phyloP scores from a whole-genome alignment of 2,797 vertebrate genomes.

The Yasuhikotakia modesta region DNA sequence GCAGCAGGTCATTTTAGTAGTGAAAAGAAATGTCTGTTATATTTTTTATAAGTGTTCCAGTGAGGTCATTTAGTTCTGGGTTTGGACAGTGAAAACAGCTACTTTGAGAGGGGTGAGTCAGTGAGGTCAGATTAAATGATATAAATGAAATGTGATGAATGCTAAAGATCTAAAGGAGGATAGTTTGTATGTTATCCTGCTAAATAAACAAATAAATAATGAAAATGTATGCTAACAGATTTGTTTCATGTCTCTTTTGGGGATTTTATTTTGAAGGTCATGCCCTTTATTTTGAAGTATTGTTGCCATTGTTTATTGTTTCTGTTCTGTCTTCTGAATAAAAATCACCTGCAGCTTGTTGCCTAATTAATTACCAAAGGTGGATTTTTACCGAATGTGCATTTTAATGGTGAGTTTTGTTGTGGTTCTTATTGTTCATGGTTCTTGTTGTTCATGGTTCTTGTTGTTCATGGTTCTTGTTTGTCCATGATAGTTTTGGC shows the following conservation, averaged over 20 bases:
- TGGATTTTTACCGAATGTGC: not conserved
- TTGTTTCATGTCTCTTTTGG: not conserved
- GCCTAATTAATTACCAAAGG: not conserved
- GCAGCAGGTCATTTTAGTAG: slow-evolving; percentile 13
- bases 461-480: not conserved
- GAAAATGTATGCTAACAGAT: not conserved
- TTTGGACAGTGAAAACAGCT: slow-evolving; percentile 10
- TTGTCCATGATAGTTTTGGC: no score
- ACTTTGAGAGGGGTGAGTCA: not conserved
- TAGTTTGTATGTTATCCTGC: not conserved
- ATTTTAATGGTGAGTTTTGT: not conserved
- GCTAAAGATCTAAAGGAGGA: not conserved
- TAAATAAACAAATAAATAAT: not conserved
- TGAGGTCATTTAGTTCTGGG: not conserved
- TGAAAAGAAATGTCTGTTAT: slow-evolving; percentile 8
- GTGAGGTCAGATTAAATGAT: not conserved
- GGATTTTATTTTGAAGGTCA: slow-evolving; percentile 3
- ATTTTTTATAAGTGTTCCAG: not conserved
- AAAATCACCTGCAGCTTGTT: not conserved
- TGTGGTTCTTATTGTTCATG: not conserved
- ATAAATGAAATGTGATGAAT: not conserved
- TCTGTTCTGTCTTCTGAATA: not conserved
- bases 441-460: not conserved
- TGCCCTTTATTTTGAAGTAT: not conserved
- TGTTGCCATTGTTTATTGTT: not conserved